Percentiles rank a stretch among this genome's conserved stretches.
Evolutionary conservation across 2,888 invertebrate species (phyloP).

Genomic region (Sphinx pinastri): DNA sequence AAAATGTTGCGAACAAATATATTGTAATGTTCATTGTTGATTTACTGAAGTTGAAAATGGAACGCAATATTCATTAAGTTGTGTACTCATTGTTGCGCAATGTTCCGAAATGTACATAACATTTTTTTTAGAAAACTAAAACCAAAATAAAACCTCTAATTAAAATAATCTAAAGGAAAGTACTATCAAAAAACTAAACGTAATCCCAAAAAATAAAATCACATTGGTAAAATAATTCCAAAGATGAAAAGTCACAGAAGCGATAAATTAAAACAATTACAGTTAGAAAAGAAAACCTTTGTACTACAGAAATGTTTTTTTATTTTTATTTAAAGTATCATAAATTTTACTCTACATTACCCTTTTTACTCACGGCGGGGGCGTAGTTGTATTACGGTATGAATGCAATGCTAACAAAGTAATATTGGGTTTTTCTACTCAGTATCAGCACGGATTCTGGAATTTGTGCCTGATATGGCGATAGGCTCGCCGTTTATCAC

Average conservation of each 20-base stretch:
- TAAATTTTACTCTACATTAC: neutral
- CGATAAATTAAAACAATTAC: neutral
- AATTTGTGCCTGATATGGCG: no score
- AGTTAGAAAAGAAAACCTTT: neutral
- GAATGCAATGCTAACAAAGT: no score
- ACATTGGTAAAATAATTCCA: constrained; percentile 1
- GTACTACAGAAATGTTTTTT: neutral
- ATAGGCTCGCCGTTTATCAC: no score
- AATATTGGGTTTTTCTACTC: no score
- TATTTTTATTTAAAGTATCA: neutral
- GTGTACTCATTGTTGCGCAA: neutral
- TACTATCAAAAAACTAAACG: neutral
- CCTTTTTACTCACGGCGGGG: no score
- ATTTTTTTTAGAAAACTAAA: no score
- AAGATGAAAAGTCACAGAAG: constrained; percentile 2
- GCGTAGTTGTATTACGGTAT: no score
- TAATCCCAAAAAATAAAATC: neutral
- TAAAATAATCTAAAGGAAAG: no score
- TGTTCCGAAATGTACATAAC: neutral
- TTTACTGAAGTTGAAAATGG: constrained; percentile 31
- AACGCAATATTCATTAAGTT: constrained; percentile 32
- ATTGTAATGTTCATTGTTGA: constrained; percentile 33
- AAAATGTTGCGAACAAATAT: constrained; percentile 41
- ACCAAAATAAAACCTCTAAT: no score
- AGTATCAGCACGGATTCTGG: no score